Percentiles rank a stretch among this genome's conserved stretches.
phyloP scores from a whole-genome alignment of 2,797 vertebrate species.

The Coendou prehensilis region DNA sequence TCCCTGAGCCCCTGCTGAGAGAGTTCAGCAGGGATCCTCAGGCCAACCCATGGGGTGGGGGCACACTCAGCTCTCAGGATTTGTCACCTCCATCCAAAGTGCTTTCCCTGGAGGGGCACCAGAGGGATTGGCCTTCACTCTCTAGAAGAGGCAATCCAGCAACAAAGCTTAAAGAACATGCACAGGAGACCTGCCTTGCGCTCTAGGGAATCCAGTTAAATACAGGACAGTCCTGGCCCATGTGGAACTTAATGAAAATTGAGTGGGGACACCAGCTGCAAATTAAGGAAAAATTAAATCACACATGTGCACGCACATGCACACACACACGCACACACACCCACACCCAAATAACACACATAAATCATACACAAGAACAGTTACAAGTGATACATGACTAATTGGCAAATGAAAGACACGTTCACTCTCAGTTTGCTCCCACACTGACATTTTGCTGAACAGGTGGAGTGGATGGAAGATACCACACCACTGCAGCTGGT shows the following conservation, averaged over 20 bases:
- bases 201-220: background rate
- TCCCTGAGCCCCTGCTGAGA: background rate
- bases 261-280: background rate
- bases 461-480: background rate
- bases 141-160: background rate
- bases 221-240: background rate
- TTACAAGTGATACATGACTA: slow-evolving; percentile 78
- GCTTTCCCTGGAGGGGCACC: background rate
- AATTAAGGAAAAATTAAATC: slow-evolving; percentile 62
- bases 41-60: rapidly evolving
- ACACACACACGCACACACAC: background rate
- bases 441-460: slow-evolving; percentile 79
- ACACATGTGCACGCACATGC: background rate
- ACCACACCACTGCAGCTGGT: background rate
- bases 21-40: background rate
- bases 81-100: background rate
- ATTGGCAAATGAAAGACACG: slow-evolving; percentile 68
- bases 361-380: slow-evolving; percentile 20
- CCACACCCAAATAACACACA: background rate
- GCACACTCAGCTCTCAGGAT: background rate
- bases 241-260: background rate
- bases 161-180: background rate
- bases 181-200: background rate
- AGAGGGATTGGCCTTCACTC: background rate
- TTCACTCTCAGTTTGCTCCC: slow-evolving; percentile 74